phyloP scores from a whole-genome alignment of 2,113 vertebrate genomes.

The Syngnathus scovelli region DNA sequence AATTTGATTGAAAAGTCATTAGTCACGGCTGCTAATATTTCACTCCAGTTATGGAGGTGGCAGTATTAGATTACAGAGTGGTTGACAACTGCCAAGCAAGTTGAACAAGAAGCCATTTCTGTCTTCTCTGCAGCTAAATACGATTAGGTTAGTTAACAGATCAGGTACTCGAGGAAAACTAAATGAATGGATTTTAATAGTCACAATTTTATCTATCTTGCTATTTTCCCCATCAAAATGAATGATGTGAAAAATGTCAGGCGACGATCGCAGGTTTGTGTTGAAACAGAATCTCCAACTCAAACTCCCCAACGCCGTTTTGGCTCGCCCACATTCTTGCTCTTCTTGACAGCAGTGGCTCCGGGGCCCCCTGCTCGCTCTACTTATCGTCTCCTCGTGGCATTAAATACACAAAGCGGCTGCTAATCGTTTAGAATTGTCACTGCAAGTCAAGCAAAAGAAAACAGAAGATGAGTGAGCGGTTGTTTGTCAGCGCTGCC shows the following conservation, averaged over 20 bases:
- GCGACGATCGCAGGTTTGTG: not conserved
- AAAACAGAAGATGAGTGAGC: not conserved
- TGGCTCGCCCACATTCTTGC: not conserved
- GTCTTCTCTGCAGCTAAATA: not conserved
- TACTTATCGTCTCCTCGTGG: not conserved
- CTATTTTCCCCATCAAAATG: not conserved
- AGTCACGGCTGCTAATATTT: slow-evolving; percentile 1
- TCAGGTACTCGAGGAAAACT: not conserved
- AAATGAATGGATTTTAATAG: not conserved
- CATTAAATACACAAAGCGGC: not conserved
- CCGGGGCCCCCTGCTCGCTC: not conserved
- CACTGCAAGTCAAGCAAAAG: not conserved
- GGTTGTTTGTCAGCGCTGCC: not conserved
- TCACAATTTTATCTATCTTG: not conserved
- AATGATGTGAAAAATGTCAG: not conserved
- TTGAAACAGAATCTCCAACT: not conserved
- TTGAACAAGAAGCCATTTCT: not conserved
- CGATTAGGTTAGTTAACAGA: not conserved
- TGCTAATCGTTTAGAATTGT: not conserved
- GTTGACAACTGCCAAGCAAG: not conserved
- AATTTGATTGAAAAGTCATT: not conserved
- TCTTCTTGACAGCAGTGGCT: not conserved
- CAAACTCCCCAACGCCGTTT: not conserved
- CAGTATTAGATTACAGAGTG: not conserved
- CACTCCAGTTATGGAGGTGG: not conserved